Evolutionary conservation across 2,113 vertebrate genomes (phyloP).

Genomic region (Pseudopodoces humilis): DNA sequence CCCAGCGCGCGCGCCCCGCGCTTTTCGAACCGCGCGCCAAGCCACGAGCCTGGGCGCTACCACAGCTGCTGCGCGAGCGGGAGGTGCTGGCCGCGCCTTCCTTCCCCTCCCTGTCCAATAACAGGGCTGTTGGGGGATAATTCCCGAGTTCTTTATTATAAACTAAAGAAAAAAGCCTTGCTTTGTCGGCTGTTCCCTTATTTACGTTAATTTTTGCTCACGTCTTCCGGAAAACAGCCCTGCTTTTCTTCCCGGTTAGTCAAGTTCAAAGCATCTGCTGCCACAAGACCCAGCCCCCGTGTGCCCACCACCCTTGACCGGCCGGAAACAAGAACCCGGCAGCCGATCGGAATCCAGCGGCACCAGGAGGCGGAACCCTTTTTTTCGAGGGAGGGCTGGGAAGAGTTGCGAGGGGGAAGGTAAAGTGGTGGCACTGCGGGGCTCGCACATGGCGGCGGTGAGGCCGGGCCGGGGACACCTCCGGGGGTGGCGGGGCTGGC

Average conservation of each 20-base stretch:
- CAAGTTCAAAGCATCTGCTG: rapidly evolving
- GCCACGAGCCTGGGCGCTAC: not conserved
- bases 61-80: not conserved
- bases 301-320: not conserved
- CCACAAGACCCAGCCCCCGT: rapidly evolving
- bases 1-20: not conserved
- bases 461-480: rapidly evolving
- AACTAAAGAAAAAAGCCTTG: rapidly evolving
- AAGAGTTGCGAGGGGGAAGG: not conserved
- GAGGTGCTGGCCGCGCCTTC: rapidly evolving
- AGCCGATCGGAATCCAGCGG: rapidly evolving
- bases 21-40: conserved; percentile 20
- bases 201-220: too few relatives aligned
- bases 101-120: rapidly evolving
- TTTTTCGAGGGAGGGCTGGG: rapidly evolving
- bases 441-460: not conserved
- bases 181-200: rapidly evolving
- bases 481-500: too few relatives aligned
- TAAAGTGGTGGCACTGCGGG: rapidly evolving
- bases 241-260: not conserved
- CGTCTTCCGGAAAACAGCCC: rapidly evolving
- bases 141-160: rapidly evolving
- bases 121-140: rapidly evolving
- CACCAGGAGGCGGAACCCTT: not conserved
- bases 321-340: not conserved